These are phyloP conservation scores for Sebastes taczanowskii DNA, from an alignment of 2,797 vertebrate genomes.

Conservation along the genomic window DNA sequence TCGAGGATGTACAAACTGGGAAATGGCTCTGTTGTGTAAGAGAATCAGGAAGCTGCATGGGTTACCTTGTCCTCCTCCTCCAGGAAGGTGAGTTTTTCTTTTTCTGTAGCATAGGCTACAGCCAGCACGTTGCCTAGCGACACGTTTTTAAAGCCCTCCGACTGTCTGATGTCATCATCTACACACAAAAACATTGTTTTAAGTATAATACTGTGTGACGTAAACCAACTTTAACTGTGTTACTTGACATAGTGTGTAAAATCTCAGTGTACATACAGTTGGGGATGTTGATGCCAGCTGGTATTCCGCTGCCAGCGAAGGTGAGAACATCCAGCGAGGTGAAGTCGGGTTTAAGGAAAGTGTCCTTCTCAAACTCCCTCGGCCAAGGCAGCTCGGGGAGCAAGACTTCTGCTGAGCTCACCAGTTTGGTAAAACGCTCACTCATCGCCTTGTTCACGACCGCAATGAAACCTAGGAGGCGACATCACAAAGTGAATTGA, in stretches of 20 bases:
- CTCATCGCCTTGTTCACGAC: constrained; percentile 96
- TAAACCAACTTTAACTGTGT: background rate
- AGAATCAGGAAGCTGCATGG: background rate
- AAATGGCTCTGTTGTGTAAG: background rate
- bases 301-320: constrained; percentile 92
- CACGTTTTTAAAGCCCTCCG: constrained; percentile 93
- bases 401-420: constrained; percentile 86
- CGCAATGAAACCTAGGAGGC: constrained; percentile 88
- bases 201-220: background rate
- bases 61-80: constrained; percentile 90
- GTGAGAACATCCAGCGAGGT: constrained; percentile 93
- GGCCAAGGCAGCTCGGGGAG: constrained; percentile 93
- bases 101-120: constrained; percentile 87
- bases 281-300: constrained; percentile 94
- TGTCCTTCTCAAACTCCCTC: constrained; percentile 89
- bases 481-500: background rate
- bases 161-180: constrained; percentile 94
- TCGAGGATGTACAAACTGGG: too few relatives aligned
- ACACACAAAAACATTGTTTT: background rate
- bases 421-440: constrained; percentile 88
- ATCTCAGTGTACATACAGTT: constrained; percentile 84
- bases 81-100: constrained; percentile 92
- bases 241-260: background rate
- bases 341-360: constrained; percentile 92
- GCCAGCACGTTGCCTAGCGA: constrained; percentile 92